Base-by-base conservation (phyloP, 2,888 invertebrate species). In the Trimorus sp. region DNA sequence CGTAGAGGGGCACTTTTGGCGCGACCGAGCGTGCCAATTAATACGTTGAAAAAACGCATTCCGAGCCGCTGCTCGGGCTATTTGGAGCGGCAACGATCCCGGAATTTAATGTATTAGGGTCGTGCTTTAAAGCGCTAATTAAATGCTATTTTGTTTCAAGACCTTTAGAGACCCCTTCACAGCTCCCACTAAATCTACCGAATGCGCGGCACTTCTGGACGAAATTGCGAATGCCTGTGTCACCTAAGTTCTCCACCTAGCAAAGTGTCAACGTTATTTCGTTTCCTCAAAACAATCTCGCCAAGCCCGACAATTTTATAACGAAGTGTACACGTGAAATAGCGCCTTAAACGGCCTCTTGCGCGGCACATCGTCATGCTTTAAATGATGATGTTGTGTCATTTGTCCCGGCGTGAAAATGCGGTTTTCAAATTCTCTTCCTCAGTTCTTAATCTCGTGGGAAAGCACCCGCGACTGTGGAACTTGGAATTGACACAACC, bases 121-220 rank as follows among this genome's bases (percentile, higher is more conserved):
- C 59, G 70, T 58, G 16, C 59, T 78, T 71, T 51, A 78, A 59
- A 66, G 71, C 53, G 12, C 69, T 79, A 79, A 79, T 79, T 79
- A 69, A 79, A 79, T 69, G 58, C 73, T 79, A 79, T 79, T 79
- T 79, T 74, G 79, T 79, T 79, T 74, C 63, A 79, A 79, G 79
- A 79, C 79, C 79, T 79, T 69, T 63, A 63, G 51, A 68, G 63
- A 26, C 56, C 58, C 38, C 63, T 63, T 74, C 51, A 63, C 62
- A 74, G 48, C 49, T 51, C 26, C 49, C 45, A 74, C 68, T 69
- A 79, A 68, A 74, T 79, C 79, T 74, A 74, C 73, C 66, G 7
- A 79, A 79, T 74, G 79, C 63, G 63, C 68, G 16, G 69, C 69
- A 74, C 63, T 73, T 74, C 73, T 58, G 54, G 37, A 69, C 58